Evolutionary conservation across 2,888 invertebrate species (phyloP).

Genomic region (Drosophila antonietae): DNA sequence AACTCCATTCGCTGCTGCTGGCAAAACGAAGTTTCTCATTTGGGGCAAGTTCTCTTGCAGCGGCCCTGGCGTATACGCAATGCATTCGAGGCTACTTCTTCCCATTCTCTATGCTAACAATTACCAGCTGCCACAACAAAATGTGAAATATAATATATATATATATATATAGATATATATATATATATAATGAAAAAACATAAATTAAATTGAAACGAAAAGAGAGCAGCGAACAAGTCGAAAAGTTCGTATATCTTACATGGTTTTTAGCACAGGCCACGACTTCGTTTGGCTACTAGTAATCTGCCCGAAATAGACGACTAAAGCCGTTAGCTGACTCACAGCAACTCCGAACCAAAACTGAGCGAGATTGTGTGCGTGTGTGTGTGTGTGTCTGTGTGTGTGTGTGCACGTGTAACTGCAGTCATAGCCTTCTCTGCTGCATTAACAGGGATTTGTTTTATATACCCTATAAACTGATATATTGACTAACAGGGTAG

Average conservation of each 20-base stretch:
- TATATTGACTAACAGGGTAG: background rate
- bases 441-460: conserved; percentile 68
- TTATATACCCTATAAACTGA: conserved; percentile 35
- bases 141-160: conserved; percentile 11
- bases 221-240: conserved; percentile 8
- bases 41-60: conserved; percentile 24
- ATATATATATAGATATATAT: background rate
- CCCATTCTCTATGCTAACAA: conserved; percentile 49
- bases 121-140: conserved; percentile 65
- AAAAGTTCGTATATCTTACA: conserved; percentile 39
- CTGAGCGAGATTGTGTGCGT: background rate
- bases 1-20: conserved; percentile 20
- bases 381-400: conserved; percentile 16
- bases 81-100: conserved; percentile 13
- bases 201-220: conserved; percentile 5
- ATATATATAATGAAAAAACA: background rate
- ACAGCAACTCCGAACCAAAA: conserved; percentile 23
- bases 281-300: conserved; percentile 46
- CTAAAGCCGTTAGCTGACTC: conserved; percentile 59
- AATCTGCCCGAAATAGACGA: conserved; percentile 69
- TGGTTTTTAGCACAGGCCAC: conserved; percentile 44
- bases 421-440: conserved; percentile 53
- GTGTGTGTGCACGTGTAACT: conserved; percentile 23
- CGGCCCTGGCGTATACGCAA: conserved; percentile 42
- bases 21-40: conserved; percentile 42